Evolutionary conservation across 2,888 invertebrate genomes (phyloP), one percentile per base, ranked within the genome.

Genomic region (Xestia c-nigrum): DNA sequence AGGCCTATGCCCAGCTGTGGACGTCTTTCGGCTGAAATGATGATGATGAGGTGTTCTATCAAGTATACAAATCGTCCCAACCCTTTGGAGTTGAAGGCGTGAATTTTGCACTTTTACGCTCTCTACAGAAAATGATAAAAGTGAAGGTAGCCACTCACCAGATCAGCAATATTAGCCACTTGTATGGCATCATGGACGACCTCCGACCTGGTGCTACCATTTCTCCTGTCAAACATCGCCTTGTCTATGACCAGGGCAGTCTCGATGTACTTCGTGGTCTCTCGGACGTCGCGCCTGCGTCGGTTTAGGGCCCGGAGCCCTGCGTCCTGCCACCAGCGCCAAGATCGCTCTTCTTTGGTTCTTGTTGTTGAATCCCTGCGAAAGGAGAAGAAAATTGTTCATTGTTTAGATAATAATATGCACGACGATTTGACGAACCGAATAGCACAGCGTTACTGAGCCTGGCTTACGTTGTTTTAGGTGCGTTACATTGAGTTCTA

Each of bases 131-230:
- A n/a, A n/a, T n/a, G 12, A 55, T 12, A 1, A 14, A 14, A 61
- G 10, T n/a, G 1, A n/a, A n/a, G 3, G 9, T 24, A 46, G 3
- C 16, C 9, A 43, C 98, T 98, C 92, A 99, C 99, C 98, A 99
- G 97, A 97, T 99, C 99, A 81, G 99, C 99, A 93, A 99, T 99
- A 96, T 99, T 99, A 88, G 99, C 99, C 88, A 99, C 99, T 97
- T 99, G 99, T 94, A 99, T 98, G 85, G 99, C 99, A 94, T 99
- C 99, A 94, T 99, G 98, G 89, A 99, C 98, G 87, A 99, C 98
- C 93, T 99, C 98, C 24, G 98, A 97, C 84, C 99, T 96, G 72
- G 98, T 98, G 95, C 98, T 99, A 83, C 99, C 98, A 94, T 99
- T 99, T 80, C 99, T 97, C 91, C 98, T 98, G 91, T 99, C 99